A percentile compares a stretch with the other conserved stretches of the same genome.
Conservation (phyloP, 2,113 vertebrate species). For the Opisthocomus hoazin region DNA sequence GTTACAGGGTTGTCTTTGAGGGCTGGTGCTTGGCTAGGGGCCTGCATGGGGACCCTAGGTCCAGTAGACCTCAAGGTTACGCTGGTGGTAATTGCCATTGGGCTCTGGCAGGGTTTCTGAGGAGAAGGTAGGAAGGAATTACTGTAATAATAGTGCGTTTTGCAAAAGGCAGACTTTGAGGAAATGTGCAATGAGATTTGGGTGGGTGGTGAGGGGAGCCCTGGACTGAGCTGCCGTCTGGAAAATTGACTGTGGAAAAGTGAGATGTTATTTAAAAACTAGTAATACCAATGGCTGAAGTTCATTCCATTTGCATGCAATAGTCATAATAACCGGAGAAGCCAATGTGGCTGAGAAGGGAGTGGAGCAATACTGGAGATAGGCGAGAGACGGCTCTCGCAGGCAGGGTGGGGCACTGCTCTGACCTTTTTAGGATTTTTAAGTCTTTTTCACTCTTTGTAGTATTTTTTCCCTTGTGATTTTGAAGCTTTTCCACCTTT, state of each 20-base stretch:
- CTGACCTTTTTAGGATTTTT: neutral
- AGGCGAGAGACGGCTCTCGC: neutral
- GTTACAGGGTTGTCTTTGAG: neutral
- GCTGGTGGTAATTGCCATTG: neutral
- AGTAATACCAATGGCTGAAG: conserved; percentile 16
- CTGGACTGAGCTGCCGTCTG: neutral
- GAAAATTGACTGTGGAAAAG: conserved; percentile 45
- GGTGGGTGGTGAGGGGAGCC: conserved; percentile 1
- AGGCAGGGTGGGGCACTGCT: neutral
- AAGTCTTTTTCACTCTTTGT: neutral
- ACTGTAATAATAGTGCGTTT: neutral
- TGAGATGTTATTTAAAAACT: conserved; percentile 37
- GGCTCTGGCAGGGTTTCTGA: neutral
- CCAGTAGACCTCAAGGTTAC: neutral
- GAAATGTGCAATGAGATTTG: conserved; percentile 5
- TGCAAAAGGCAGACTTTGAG: conserved; percentile 24
- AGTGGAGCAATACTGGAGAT: neutral
- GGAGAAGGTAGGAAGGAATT: neutral
- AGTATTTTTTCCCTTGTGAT: neutral
- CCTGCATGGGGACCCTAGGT: neutral
- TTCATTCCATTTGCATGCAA: conserved; percentile 24
- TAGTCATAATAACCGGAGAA: conserved; percentile 8
- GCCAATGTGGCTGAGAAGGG: conserved; percentile 2
- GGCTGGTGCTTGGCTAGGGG: neutral
- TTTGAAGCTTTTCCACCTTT: neutral